Base-by-base conservation (phyloP, 2,113 vertebrate species). In the Parotia lawesii region DNA sequence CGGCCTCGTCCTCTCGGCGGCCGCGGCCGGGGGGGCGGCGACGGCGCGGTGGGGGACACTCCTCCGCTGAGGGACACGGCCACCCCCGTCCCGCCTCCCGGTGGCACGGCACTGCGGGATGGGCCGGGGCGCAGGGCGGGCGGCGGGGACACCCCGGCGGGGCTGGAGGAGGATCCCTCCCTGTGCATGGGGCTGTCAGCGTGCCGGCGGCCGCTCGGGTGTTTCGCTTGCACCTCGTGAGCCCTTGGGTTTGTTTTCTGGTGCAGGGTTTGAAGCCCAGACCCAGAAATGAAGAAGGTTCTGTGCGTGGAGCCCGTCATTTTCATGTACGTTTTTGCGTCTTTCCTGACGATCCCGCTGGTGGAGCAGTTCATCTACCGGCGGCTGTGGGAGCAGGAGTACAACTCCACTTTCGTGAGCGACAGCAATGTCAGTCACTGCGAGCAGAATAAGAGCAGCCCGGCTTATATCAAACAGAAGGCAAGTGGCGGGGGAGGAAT, bases 291-390 rank as follows among this genome's bases (percentile, higher is more conserved):
- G 96, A 98, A 97, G 98, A 96, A 98, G 72, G 87, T 98, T 58
- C 92, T 96, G 61, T 96, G 98, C 4, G 98, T 99, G 64, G 99
- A 99, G 90, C 99, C 99, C 3, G 97, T 98, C 37, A 97, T 99
- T 87, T 98, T 98, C 69, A 33, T 99, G 24, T 99, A 98, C 40
- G 84, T 97, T 2, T 99, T 99, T 69, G 98, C 98, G 37, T 78
- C 31, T 56, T 98, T 97, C 58, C 48, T 99, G 95, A 94, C 83
- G 1, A 85, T 57, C 44, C 99, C 99, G 2, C 93, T 99, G 60
- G 89, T 97, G 12, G 98, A 98, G 90, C 99, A 99, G 77, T 99
- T 98, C 62, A 97, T 99, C 50, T 99, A 99, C 96, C 95, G 98
- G 45, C 97, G 98, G 47, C 96, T 99, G 38, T 99, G 99, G 99